These are phyloP conservation scores for Muntiacus muntjak DNA, from an alignment of 2,113 vertebrate genomes.

Conservation along the genomic window DNA sequence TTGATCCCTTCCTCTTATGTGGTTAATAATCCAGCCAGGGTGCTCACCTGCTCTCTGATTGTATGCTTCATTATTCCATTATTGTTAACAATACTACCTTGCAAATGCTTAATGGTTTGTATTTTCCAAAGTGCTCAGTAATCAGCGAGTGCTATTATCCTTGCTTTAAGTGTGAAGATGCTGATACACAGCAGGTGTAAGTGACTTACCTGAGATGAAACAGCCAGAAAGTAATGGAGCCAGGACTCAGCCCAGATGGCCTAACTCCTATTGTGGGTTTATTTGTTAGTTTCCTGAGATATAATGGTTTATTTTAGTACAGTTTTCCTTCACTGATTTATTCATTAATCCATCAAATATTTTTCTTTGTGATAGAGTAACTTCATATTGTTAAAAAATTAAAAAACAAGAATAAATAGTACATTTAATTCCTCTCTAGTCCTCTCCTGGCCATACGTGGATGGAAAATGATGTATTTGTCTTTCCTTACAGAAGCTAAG, in stretches of 20 bases:
- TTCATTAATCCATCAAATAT: constrained; percentile 10
- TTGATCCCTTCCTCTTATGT: background rate
- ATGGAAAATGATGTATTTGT: background rate
- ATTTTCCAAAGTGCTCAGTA: background rate
- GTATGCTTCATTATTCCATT: background rate
- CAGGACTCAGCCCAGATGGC: background rate
- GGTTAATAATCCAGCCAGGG: background rate
- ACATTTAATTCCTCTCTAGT: background rate
- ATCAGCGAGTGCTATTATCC: background rate
- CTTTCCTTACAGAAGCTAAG: background rate
- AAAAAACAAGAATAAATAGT: background rate
- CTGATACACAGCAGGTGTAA: background rate
- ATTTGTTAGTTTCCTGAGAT: background rate
- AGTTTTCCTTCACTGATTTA: background rate
- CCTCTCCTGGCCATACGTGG: background rate
- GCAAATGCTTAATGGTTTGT: background rate
- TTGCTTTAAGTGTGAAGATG: background rate
- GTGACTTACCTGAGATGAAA: background rate
- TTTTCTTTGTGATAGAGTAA: background rate
- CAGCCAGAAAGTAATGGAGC: background rate
- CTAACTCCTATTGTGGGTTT: background rate
- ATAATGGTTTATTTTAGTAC: background rate
- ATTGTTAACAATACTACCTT: background rate
- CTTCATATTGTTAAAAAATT: background rate
- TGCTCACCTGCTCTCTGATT: background rate